Base-by-base conservation (phyloP, 2,797 vertebrate species). In the Jordanella pulchra region DNA sequence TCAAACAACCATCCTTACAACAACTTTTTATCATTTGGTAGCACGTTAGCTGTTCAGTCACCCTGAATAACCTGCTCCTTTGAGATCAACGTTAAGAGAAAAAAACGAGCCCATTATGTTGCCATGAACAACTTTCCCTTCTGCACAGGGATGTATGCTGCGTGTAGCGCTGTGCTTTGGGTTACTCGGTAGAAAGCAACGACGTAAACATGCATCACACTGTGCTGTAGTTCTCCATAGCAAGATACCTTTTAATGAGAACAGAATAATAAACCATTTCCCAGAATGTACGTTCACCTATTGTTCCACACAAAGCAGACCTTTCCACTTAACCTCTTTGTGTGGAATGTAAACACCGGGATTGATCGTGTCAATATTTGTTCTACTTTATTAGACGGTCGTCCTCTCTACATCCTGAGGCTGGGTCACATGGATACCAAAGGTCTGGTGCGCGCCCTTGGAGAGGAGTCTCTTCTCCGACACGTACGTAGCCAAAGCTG, bases 401-500 rank as follows among this genome's bases (percentile, higher is more conserved):
- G 98, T 73, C 98, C 98, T 0, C 90, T 99, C 25, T 99, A 99
- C 23, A 95, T 99, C 82, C 94, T 99, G 86, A 92, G 97, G 64
- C 88, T 99, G 84, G 98, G 98, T n/a, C 98, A 99, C 93, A 99
- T 99, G 98, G 98, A 99, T 91, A 99, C 98, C 68, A 99, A 99
- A 89, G 98, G 98, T 58, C 77, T 99, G 78, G 97, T 99, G 82
- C 91, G 97, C 9, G 97, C 97, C 30, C 96, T 99, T 0, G 98
- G 98, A 28, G 98, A 99, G 84, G 98, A 99, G 86, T 97, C 97
- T 47, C 91, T 99, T 73, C 96, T 99, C 83, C 94, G 98, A 93
- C 97, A 99, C 0, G 98, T 99, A 89, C 91, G 97, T 94, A 55
- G 39, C 9, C 3, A 25, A 27, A 64, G 3, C 56, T 55, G 14